These are phyloP conservation scores for Panurus biarmicus DNA, from an alignment of 2,113 vertebrate genomes.

Conservation along the genomic window DNA sequence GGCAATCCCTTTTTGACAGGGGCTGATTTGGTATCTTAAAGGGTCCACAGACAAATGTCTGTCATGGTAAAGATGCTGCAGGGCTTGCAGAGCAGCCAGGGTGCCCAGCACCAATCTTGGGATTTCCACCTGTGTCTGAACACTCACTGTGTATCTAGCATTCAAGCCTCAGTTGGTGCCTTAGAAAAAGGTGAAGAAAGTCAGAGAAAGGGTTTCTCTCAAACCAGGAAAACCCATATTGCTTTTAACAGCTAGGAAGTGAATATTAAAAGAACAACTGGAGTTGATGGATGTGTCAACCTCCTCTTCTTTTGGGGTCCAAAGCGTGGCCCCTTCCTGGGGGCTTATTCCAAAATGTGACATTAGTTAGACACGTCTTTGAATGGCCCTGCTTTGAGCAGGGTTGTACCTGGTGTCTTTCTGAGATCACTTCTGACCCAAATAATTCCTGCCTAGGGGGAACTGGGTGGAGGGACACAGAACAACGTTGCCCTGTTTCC, in stretches of 20 bases:
- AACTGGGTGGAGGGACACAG: not conserved
- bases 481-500: not conserved
- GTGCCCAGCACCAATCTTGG: not conserved
- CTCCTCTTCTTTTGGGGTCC: not conserved
- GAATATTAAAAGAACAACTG: not conserved
- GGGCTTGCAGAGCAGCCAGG: not conserved
- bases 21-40: not conserved
- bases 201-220: not conserved
- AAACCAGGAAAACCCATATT: not conserved
- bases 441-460: not conserved
- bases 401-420: not conserved
- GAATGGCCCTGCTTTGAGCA: not conserved
- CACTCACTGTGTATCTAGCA: not conserved
- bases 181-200: not conserved
- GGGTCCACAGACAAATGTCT: not conserved
- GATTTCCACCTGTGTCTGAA: not conserved
- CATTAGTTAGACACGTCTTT: rapidly evolving
- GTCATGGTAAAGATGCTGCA: not conserved
- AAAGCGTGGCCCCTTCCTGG: not conserved
- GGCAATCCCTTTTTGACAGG: not conserved
- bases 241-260: not conserved
- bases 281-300: rapidly evolving
- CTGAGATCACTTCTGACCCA: not conserved
- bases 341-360: not conserved
- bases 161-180: not conserved